Evolutionary conservation across 2,113 vertebrate species (phyloP).

Genomic region (Phylloscopus trochiloides): DNA sequence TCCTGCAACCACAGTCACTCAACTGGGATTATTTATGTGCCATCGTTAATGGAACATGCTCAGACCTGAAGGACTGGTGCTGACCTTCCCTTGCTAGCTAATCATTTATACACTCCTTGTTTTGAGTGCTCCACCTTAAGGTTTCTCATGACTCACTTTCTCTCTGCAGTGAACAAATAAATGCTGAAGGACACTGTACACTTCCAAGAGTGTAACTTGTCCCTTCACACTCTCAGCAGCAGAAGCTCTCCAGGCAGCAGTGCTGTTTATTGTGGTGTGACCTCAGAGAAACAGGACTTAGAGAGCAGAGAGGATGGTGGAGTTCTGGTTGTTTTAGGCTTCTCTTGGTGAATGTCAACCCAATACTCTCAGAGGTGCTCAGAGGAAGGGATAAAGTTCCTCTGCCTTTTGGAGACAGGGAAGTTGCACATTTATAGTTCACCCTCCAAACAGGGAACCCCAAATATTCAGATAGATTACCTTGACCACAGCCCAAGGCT

Average conservation of each 20-base stretch:
- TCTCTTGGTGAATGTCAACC: background rate
- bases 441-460: background rate
- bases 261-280: background rate
- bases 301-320: background rate
- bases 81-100: constrained; percentile 64
- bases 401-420: background rate
- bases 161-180: constrained; percentile 40
- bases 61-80: constrained; percentile 60
- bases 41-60: constrained; percentile 35
- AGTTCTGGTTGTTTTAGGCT: background rate
- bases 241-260: background rate
- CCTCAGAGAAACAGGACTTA: background rate
- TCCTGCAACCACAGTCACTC: constrained; percentile 47
- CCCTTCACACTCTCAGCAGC: background rate
- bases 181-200: constrained; percentile 1
- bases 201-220: background rate
- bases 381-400: background rate
- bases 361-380: background rate
- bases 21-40: constrained; percentile 33
- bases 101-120: constrained; percentile 70
- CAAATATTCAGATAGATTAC: background rate
- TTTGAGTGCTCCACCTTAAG: constrained; percentile 70
- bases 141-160: constrained; percentile 72
- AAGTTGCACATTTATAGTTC: background rate
- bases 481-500: background rate